Percentiles rank a stretch among this genome's conserved stretches.
phyloP scores from a whole-genome alignment of 2,113 vertebrate genomes.

The Setophaga kirtlandii region DNA sequence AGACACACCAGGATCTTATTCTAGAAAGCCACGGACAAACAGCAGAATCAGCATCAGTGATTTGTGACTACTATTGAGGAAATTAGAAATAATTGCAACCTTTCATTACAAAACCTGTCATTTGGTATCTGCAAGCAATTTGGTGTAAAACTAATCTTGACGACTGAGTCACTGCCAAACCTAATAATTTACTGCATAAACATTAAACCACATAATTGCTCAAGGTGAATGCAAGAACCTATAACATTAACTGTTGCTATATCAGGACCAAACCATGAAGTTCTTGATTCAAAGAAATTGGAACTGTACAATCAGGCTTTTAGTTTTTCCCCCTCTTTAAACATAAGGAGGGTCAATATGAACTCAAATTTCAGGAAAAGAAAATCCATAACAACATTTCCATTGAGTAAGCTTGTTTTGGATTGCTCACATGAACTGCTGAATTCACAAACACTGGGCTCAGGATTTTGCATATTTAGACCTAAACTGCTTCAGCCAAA shows the following conservation, averaged over 20 bases:
- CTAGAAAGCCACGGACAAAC: neutral
- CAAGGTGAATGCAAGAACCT: slow-evolving; percentile 35
- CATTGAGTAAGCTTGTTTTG: neutral
- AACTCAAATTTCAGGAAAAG: neutral
- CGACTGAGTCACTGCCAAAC: slow-evolving; percentile 42
- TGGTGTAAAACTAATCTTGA: slow-evolving; percentile 33
- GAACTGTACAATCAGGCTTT: neutral
- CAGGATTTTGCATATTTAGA: neutral
- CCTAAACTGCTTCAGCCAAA: neutral
- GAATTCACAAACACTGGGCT: neutral
- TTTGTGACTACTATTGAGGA: slow-evolving; percentile 24
- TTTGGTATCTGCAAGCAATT: slow-evolving; percentile 49
- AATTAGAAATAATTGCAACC: slow-evolving; percentile 66
- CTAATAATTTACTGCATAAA: slow-evolving; percentile 34
- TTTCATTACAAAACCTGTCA: slow-evolving; percentile 51
- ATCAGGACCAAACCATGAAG: neutral
- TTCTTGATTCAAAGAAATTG: neutral
- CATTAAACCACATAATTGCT: slow-evolving; percentile 37
- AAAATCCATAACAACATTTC: neutral
- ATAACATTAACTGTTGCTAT: neutral
- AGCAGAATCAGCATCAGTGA: slow-evolving; percentile 34
- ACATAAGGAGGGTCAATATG: neutral
- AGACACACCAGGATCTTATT: slow-evolving; percentile 5
- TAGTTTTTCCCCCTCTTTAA: neutral
- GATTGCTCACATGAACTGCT: neutral